Base-by-base conservation (phyloP, 2,113 vertebrate genomes). In the Rhombomys opimus region DNA sequence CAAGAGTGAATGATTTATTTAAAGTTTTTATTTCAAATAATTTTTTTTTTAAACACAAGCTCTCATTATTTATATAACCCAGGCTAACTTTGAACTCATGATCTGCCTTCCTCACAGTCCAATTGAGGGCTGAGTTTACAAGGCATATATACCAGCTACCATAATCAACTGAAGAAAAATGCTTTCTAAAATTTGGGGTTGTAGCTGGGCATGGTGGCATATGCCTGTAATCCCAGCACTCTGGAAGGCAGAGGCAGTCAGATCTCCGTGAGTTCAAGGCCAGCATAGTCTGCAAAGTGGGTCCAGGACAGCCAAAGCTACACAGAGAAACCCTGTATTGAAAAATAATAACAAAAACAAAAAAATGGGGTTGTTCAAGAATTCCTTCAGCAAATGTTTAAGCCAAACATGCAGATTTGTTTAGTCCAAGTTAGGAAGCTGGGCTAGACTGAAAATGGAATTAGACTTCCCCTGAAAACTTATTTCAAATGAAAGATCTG, bases 401-500 rank as follows among this genome's bases (percentile, higher is more conserved):
- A 93, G 77, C 25, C 93, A 90, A 95, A 20, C 7, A 80, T 75
- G 50, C 30, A 59, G 41, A 63, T 90, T 63, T 63, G 57, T 63
- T 78, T 81, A 94, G 38, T 91, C 77, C 90, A 93, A 50, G 46
- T 84, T 77, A 86, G 73, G 38, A 94, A 95, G 61, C 17, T 78
- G 27, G 77, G 70, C 18, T 61, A 95, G 65, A 84, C 46, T 15
- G 35, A 93, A 89, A 82, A 92, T 67, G 50, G 91, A 96, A 65
- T 86, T 61, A 50, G n/a, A 90, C 72, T 92, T 13, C 67, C 35
- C 68, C 30, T 54, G 54, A 68, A 96, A 94, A 73, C 13, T 4
- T 78, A 63, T 85, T 97, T 94, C 76, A 59, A 38, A 93, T 59
- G 61, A 89, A 95, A 89, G 61, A 82, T 89, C 7, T 41, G 89